Conservation (phyloP, 2,888 invertebrate species). For the Melinaea menophilus region DNA sequence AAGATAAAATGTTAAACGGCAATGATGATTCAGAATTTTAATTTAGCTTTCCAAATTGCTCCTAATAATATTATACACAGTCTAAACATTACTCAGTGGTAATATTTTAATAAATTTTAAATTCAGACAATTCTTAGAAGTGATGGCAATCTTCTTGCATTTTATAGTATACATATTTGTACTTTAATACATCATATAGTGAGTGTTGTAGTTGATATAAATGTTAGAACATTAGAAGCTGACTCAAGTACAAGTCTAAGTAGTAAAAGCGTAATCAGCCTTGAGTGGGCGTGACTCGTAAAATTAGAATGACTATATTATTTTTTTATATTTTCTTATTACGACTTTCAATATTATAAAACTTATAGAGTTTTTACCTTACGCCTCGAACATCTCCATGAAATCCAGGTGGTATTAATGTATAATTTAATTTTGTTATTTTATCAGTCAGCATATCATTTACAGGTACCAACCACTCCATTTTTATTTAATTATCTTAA, state of each 20-base stretch:
- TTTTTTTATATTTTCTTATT: too few relatives aligned
- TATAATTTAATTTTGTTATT: slow-evolving; percentile 49
- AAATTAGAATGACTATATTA: not conserved
- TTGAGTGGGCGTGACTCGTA: slow-evolving; percentile 28
- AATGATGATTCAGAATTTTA: too few relatives aligned
- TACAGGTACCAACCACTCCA: slow-evolving; percentile 44
- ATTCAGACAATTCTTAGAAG: too few relatives aligned
- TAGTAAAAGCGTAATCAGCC: slow-evolving; percentile 14
- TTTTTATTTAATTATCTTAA: slow-evolving; percentile 23
- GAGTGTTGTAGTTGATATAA: too few relatives aligned
- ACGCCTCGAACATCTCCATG: slow-evolving; percentile 45
- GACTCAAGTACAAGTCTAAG: not conserved
- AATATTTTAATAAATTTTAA: too few relatives aligned
- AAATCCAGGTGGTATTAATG: slow-evolving; percentile 50
- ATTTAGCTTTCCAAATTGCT: too few relatives aligned
- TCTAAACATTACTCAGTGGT: too few relatives aligned
- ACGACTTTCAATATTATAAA: not conserved
- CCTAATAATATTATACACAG: too few relatives aligned
- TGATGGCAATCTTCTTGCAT: too few relatives aligned
- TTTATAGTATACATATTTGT: too few relatives aligned
- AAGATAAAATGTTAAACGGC: too few relatives aligned
- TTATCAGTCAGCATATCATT: slow-evolving; percentile 49
- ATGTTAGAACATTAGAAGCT: not conserved
- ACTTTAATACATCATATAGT: too few relatives aligned
- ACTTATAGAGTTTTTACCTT: slow-evolving; percentile 39